Percentiles rank a stretch among this genome's conserved stretches.
These are phyloP conservation scores for Cantharis rustica DNA, from an alignment of 2,888 invertebrate species.

Conservation along the genomic window DNA sequence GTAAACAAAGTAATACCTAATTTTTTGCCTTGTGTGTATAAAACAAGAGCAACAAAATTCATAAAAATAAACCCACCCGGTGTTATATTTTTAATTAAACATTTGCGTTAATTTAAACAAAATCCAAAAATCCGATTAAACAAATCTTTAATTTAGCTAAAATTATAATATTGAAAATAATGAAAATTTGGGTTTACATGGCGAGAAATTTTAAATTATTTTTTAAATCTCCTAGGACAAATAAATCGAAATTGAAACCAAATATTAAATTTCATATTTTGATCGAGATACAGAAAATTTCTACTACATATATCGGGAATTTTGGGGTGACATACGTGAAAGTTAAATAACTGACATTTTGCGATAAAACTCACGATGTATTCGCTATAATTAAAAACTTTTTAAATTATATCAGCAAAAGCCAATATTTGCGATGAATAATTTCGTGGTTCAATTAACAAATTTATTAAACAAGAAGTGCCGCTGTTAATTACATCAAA, in stretches of 20 bases:
- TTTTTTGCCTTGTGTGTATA: background rate
- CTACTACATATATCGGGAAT: background rate
- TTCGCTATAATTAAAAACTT: background rate
- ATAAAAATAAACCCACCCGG: background rate
- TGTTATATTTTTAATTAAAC: background rate
- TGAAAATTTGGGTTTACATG: constrained; percentile 12
- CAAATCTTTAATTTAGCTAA: background rate
- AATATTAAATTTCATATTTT: constrained; percentile 19
- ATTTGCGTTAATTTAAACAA: background rate
- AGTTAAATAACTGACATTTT: background rate
- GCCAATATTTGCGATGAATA: background rate
- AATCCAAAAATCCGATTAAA: background rate
- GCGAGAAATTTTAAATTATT: constrained; percentile 20
- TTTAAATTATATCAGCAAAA: background rate
- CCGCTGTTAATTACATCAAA: background rate
- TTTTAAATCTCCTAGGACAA: constrained; percentile 20
- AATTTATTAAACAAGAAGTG: background rate
- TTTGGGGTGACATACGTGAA: background rate
- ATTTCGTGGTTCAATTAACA: background rate
- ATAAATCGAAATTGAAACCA: constrained; percentile 26
- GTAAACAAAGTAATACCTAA: background rate
- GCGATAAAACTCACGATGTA: background rate
- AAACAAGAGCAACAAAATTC: background rate
- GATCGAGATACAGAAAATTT: background rate
- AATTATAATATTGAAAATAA: constrained; percentile 5